Conservation (phyloP, 2,888 invertebrate species). For the Gandaritis pyraliata region DNA sequence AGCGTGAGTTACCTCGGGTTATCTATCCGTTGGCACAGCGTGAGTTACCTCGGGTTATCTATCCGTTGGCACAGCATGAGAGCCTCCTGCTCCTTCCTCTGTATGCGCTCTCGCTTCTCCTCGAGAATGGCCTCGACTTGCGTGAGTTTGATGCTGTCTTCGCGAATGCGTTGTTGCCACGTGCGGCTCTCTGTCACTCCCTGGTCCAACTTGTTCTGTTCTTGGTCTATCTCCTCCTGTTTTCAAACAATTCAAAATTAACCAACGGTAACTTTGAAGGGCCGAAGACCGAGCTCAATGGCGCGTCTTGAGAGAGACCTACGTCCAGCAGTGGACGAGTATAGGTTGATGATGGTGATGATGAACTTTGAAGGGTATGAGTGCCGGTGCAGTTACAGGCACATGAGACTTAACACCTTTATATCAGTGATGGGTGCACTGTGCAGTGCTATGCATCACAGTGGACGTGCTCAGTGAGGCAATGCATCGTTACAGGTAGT, state of each 20-base stretch:
- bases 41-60: conserved; percentile 72
- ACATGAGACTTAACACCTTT: too few species aligned
- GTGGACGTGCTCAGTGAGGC: too few species aligned
- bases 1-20: too few species aligned
- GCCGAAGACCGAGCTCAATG: too few species aligned
- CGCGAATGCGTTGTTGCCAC: conserved; percentile 61
- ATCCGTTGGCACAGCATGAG: conserved; percentile 74
- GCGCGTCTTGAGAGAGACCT: too few species aligned
- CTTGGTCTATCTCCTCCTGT: conserved; percentile 77
- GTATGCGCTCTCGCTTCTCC: conserved; percentile 60
- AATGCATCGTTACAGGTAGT: too few species aligned
- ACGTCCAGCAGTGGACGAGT: too few species aligned
- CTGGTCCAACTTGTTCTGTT: conserved; percentile 70
- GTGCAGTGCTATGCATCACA: too few species aligned
- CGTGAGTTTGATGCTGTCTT: conserved; percentile 70
- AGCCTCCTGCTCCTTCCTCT: conserved; percentile 68
- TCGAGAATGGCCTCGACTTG: conserved; percentile 65
- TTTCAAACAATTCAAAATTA: not conserved
- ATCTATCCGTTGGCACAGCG: not conserved
- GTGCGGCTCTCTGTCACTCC: conserved; percentile 57
- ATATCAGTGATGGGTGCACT: too few species aligned
- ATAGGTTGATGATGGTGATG: too few species aligned
- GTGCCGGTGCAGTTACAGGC: too few species aligned
- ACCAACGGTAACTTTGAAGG: not conserved
- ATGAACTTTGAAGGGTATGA: too few species aligned